phyloP scores from a whole-genome alignment of 2,888 invertebrate species.

The Lampropteryx suffumata region DNA sequence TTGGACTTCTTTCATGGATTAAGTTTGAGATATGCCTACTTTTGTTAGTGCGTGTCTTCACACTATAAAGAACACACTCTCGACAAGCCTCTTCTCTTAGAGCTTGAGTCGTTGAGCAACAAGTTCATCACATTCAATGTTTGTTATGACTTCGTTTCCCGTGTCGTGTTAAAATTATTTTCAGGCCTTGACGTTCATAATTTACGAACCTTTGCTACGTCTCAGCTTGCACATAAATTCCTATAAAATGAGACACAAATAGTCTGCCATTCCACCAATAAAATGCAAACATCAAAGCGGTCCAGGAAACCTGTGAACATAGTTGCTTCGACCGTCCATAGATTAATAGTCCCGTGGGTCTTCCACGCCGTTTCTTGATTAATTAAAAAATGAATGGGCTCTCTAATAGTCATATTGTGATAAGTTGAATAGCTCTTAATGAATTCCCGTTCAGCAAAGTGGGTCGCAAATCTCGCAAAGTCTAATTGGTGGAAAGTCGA shows the following conservation, averaged over 20 bases:
- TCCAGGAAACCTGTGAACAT: constrained; percentile 56
- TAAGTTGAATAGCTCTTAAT: constrained; percentile 77
- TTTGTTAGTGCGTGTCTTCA: too few species aligned
- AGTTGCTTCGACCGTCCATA: constrained; percentile 39
- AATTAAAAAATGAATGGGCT: constrained; percentile 69
- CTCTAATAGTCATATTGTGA: constrained; percentile 76
- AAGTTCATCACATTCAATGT: constrained; percentile 38
- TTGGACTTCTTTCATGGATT: too few species aligned
- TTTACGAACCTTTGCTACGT: constrained; percentile 53
- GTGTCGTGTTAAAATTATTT: constrained; percentile 59
- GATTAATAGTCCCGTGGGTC: constrained; percentile 8
- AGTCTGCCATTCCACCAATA: constrained; percentile 58
- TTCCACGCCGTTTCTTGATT: constrained; percentile 46
- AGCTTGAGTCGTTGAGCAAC: constrained; percentile 26
- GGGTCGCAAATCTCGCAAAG: constrained; percentile 56
- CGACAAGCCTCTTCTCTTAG: background rate
- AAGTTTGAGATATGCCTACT: too few species aligned
- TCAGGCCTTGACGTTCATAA: constrained; percentile 59
- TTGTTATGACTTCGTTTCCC: constrained; percentile 51
- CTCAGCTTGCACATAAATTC: constrained; percentile 58
- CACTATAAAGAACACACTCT: constrained; percentile 2
- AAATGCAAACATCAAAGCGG: constrained; percentile 68
- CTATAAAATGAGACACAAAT: constrained; percentile 65
- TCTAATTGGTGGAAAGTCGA: constrained; percentile 71
- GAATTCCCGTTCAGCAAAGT: constrained; percentile 74